Evolutionary conservation across 2,797 vertebrate species (phyloP).

Genomic region (Pseudochromis fuscus): DNA sequence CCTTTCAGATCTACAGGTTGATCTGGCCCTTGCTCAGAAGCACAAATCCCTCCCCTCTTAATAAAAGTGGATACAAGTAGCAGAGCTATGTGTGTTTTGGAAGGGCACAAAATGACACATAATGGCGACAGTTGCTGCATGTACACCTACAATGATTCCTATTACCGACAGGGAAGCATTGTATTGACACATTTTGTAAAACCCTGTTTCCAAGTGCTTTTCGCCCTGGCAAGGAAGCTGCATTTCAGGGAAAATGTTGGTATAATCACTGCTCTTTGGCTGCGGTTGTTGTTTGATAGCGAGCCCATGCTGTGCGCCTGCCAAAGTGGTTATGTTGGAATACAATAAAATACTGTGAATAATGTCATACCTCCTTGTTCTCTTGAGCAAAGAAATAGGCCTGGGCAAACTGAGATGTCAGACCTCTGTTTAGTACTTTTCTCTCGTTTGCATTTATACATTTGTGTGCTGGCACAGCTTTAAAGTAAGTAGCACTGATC

Average conservation of each 20-base stretch:
- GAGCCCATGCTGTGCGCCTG: conserved; percentile 19
- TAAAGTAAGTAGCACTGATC: background rate
- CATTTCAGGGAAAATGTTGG: conserved; percentile 28
- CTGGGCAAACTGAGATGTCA: background rate
- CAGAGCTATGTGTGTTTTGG: background rate
- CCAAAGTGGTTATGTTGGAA: conserved; percentile 38
- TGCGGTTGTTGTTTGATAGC: conserved; percentile 36
- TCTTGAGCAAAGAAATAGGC: conserved; percentile 24
- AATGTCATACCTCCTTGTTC: conserved; percentile 28
- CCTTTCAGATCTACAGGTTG: background rate
- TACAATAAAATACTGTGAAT: conserved; percentile 40
- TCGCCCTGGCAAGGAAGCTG: conserved; percentile 19
- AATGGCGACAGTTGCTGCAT: background rate
- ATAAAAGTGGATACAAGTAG: background rate
- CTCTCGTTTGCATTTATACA: background rate
- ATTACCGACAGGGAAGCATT: conserved; percentile 20
- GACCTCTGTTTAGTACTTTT: background rate
- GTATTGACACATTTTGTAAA: conserved; percentile 20
- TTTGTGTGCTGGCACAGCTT: background rate
- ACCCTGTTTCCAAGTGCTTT: conserved; percentile 17
- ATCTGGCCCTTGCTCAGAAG: background rate
- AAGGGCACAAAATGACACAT: background rate
- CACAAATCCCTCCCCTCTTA: background rate
- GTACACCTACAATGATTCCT: background rate
- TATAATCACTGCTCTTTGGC: conserved; percentile 47